phyloP scores from a whole-genome alignment of 2,888 invertebrate species.

The Phania funesta region DNA sequence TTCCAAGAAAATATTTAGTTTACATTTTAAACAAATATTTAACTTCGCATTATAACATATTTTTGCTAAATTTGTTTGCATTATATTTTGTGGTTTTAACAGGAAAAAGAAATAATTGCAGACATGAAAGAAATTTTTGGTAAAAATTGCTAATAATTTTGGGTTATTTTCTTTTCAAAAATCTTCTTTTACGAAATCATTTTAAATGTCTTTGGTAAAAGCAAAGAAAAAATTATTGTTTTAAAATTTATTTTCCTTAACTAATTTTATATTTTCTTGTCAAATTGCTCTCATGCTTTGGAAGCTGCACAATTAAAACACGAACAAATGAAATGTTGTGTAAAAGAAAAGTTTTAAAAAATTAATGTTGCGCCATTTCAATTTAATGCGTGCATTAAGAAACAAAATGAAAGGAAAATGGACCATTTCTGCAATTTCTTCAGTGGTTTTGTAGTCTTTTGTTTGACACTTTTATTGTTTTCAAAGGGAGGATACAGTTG shows the following conservation, averaged over 20 bases:
- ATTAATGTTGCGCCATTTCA: background rate
- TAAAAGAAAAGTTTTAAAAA: background rate
- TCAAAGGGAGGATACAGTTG: background rate
- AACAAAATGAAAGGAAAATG: background rate
- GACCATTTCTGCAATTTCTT: background rate
- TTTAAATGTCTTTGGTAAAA: background rate
- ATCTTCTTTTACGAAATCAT: background rate
- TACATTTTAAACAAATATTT: too few species aligned
- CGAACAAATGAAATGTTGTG: background rate
- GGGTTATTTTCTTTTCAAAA: too few species aligned
- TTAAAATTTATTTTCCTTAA: too few species aligned
- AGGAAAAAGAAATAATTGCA: too few species aligned
- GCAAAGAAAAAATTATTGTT: too few species aligned
- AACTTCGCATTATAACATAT: too few species aligned
- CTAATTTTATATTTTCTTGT: too few species aligned
- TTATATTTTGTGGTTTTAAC: too few species aligned
- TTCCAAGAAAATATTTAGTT: too few species aligned
- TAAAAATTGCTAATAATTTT: too few species aligned
- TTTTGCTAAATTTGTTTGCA: too few species aligned
- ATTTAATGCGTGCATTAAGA: background rate
- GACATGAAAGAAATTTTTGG: too few species aligned
- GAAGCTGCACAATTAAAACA: background rate
- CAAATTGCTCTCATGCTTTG: background rate
- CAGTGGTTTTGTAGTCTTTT: constrained; percentile 6
- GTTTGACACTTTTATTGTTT: constrained; percentile 6